Conservation (phyloP, 1,140 invertebrate genomes). For the Anastrepha ludens region DNA sequence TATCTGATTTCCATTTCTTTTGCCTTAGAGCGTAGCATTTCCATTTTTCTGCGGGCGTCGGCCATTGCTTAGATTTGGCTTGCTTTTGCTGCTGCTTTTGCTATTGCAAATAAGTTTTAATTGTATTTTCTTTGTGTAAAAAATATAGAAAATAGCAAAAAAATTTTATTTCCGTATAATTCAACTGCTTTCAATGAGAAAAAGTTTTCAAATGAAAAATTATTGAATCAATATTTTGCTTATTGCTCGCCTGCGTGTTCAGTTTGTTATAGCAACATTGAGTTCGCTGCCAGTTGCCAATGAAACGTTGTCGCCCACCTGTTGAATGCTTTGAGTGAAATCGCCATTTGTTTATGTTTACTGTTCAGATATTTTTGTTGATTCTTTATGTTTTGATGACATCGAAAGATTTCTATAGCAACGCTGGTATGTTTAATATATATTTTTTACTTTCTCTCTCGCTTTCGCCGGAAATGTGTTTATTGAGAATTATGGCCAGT, state of each 20-base stretch:
- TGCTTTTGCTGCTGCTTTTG: not conserved
- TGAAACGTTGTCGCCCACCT: not conserved
- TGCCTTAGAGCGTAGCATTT: not conserved
- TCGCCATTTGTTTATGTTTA: not conserved
- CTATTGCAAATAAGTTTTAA: not conserved
- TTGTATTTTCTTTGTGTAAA: not conserved
- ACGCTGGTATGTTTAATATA: not conserved
- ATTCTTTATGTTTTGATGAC: not conserved
- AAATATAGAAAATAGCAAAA: not conserved
- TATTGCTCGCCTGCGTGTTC: not conserved
- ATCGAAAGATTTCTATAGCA: not conserved
- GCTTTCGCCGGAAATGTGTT: not conserved
- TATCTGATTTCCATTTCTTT: slow-evolving; percentile 38
- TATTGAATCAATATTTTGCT: not conserved
- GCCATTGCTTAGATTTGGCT: not conserved
- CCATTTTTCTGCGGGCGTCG: not conserved
- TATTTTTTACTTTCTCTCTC: not conserved
- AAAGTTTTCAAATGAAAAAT: slow-evolving; percentile 13
- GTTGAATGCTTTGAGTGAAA: not conserved
- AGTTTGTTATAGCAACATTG: not conserved
- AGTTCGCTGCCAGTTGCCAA: not conserved
- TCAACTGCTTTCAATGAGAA: not conserved
- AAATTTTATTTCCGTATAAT: not conserved
- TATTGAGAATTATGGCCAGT: not conserved
- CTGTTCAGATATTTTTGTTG: slow-evolving; percentile 7